Percentiles rank a stretch among this genome's conserved stretches.
Conservation (phyloP, 2,113 vertebrate genomes). For the Myotis davidii region DNA sequence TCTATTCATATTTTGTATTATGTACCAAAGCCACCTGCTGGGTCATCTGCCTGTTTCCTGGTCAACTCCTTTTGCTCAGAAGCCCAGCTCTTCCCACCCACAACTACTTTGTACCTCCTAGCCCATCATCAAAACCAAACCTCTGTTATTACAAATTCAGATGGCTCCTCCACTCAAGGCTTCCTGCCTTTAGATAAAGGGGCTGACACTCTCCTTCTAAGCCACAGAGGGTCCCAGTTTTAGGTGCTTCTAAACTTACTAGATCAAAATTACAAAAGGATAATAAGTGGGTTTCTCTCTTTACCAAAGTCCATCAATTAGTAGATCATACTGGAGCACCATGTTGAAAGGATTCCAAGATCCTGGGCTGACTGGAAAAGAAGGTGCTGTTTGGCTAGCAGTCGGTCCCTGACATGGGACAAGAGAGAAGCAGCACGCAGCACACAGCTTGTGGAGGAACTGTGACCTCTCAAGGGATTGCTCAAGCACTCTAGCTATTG, state of each 20-base stretch:
- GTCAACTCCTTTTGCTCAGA: background rate
- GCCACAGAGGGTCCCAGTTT: background rate
- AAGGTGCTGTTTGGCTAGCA: background rate
- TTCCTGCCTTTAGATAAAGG: background rate
- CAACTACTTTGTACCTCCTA: background rate
- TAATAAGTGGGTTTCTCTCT: background rate
- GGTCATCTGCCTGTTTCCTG: background rate
- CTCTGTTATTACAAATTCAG: background rate
- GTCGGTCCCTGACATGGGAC: background rate
- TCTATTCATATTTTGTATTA: background rate
- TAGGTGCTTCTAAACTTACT: background rate
- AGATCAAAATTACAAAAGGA: background rate
- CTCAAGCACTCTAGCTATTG: background rate
- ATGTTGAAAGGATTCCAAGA: background rate
- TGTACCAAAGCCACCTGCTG: background rate
- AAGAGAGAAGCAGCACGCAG: background rate
- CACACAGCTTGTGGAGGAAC: background rate
- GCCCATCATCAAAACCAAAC: background rate
- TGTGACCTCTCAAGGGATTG: background rate
- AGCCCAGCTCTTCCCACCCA: background rate
- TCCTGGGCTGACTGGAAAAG: background rate
- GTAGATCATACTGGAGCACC: background rate
- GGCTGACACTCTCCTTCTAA: background rate
- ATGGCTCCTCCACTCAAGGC: background rate
- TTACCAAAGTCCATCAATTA: background rate